These are phyloP conservation scores for Sipunculus nudus DNA, from an alignment of 2,888 invertebrate species.

Conservation along the genomic window DNA sequence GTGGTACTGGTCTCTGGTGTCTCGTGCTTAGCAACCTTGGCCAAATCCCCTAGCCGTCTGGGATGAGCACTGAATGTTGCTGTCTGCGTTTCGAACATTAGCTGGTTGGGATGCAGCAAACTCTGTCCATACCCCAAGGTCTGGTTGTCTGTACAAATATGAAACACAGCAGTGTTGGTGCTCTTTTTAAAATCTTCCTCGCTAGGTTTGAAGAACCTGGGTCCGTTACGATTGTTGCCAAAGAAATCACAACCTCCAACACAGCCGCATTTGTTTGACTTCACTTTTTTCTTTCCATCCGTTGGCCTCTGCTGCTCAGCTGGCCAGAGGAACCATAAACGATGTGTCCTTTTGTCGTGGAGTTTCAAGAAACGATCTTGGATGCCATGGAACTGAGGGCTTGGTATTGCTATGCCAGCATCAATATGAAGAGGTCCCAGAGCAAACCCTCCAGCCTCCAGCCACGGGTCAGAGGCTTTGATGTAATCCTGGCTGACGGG, in stretches of 20 bases:
- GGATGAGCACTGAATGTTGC: slow-evolving; percentile 73
- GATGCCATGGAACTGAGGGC: slow-evolving; percentile 53
- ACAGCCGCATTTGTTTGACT: slow-evolving; percentile 83
- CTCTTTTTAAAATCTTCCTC: slow-evolving; percentile 32
- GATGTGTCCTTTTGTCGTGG: slow-evolving; percentile 82
- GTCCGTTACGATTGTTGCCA: slow-evolving; percentile 89
- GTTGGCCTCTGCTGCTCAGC: slow-evolving; percentile 67
- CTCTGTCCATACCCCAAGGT: slow-evolving; percentile 96
- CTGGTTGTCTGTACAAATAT: slow-evolving; percentile 51
- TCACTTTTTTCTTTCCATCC: not conserved
- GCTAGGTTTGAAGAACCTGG: slow-evolving; percentile 83
- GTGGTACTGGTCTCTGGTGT: slow-evolving; percentile 15
- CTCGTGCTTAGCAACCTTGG: not conserved
- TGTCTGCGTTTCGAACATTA: slow-evolving; percentile 89
- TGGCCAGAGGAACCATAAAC: slow-evolving; percentile 96
- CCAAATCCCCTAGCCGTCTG: too few species aligned
- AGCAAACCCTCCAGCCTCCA: slow-evolving; percentile 90
- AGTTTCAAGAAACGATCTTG: slow-evolving; percentile 67
- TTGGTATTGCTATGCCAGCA: slow-evolving; percentile 77
- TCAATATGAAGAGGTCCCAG: slow-evolving; percentile 90
- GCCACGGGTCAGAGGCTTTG: slow-evolving; percentile 72
- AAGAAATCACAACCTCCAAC: slow-evolving; percentile 95
- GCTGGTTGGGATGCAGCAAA: slow-evolving; percentile 83
- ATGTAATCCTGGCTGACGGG: slow-evolving; percentile 45
- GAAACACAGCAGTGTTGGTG: slow-evolving; percentile 48